phyloP scores from a whole-genome alignment of 2,888 invertebrate species.

The Torymus texanus region DNA sequence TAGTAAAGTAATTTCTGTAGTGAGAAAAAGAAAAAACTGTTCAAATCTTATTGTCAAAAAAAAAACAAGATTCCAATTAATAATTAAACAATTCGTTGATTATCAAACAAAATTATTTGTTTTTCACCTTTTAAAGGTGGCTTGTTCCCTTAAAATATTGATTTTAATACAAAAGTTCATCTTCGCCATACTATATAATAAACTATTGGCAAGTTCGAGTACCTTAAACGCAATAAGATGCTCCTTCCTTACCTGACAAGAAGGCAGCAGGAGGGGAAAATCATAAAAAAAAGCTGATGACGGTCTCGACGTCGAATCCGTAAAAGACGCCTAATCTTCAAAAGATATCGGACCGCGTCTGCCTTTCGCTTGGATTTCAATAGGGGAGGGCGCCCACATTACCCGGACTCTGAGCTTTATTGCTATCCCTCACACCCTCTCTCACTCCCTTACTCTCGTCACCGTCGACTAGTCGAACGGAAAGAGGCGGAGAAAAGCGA shows the following conservation, averaged over 20 bases:
- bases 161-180: too few relatives aligned
- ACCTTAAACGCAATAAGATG: too few relatives aligned
- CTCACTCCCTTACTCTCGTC: not conserved
- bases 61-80: too few relatives aligned
- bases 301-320: not conserved
- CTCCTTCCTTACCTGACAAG: not conserved
- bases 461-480: not conserved
- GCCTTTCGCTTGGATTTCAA: constrained; percentile 9
- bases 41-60: too few relatives aligned
- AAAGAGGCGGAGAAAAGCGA: not conserved
- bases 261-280: not conserved
- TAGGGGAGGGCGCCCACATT: constrained; percentile 23
- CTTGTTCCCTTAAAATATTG: too few relatives aligned
- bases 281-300: not conserved
- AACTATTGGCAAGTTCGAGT: too few relatives aligned
- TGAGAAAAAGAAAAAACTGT: too few relatives aligned
- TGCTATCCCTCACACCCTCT: constrained; percentile 1
- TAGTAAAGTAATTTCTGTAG: too few relatives aligned
- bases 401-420: constrained; percentile 26
- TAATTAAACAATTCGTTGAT: too few relatives aligned
- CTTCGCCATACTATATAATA: too few relatives aligned
- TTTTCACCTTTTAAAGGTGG: too few relatives aligned
- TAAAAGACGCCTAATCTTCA: constrained; percentile 24
- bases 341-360: constrained; percentile 18
- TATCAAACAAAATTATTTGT: too few relatives aligned